Percentiles rank a stretch among this genome's conserved stretches.
Evolutionary conservation across 2,113 vertebrate genomes (phyloP).

Genomic region (Arvicanthis niloticus): DNA sequence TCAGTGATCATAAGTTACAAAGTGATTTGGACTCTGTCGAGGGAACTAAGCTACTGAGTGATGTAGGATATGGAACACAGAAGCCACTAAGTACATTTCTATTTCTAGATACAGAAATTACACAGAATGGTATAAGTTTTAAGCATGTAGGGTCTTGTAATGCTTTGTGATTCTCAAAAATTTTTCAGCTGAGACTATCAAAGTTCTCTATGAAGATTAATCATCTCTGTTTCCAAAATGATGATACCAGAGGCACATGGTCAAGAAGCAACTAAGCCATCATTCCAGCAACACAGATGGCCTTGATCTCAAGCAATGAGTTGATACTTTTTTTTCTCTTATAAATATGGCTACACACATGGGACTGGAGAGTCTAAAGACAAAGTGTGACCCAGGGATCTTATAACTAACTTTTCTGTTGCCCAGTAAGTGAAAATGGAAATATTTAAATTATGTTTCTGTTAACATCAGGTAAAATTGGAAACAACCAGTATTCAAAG

Average conservation of each 20-base stretch:
- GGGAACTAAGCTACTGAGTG: neutral
- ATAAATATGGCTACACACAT: neutral
- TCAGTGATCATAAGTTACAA: neutral
- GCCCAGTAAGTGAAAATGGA: constrained; percentile 11
- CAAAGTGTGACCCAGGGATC: neutral
- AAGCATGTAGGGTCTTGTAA: neutral
- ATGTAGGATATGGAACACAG: no score
- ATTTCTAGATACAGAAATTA: neutral
- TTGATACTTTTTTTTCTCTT: neutral
- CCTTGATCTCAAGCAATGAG: neutral
- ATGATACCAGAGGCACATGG: constrained; percentile 9
- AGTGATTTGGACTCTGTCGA: neutral
- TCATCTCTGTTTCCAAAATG: constrained; percentile 10
- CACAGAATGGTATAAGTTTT: neutral
- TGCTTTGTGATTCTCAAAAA: neutral
- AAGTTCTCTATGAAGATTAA: constrained; percentile 25
- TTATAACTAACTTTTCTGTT: neutral
- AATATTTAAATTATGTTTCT: constrained; percentile 11
- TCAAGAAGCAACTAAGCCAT: neutral
- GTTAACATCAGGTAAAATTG: neutral
- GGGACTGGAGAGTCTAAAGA: neutral
- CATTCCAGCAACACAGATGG: neutral
- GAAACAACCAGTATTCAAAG: neutral
- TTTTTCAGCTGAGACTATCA: constrained; percentile 3
- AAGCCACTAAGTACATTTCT: neutral